Base-by-base conservation (phyloP, 92 coral and sea anemone genomes). In the Phymanthus crucifer region DNA sequence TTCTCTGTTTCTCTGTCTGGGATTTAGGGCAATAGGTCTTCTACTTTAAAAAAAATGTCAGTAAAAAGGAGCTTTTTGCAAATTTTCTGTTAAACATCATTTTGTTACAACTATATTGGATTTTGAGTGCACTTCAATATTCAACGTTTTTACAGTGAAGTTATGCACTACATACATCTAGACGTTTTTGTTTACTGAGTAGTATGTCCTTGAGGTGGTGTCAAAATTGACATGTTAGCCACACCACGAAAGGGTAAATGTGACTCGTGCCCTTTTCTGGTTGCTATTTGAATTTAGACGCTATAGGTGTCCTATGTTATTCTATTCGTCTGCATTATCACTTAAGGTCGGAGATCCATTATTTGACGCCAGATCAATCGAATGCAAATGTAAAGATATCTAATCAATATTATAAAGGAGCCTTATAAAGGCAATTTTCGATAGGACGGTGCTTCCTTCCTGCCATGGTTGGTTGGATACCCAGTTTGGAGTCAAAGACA, bases 331-430 rank as follows among this genome's bases (percentile, higher is more conserved):
- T 61, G 34, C 19, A 74, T 47, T 47, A 27, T 61, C 40, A 38
- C 52, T 77, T 67, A 21, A 38, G 81, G 72, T 77, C 81, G 46
- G 40, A 32, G 58, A 54, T 61, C 27, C 38, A 61, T 70, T 13
- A 36, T 61, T 64, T 36, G 81, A 77, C 81, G 72, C 80, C 16
- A 56, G 65, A 37, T 35, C 32, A 64, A n/a, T 77, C 81, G 54
- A 26, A 77, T 77, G 72, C 81, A 77, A 77, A 77, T 77, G 19
- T 24, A 77, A 70, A 77, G 68, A 50, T 61, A 77, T 38, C 26
- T n/a, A 52, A 52, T 77, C 72, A 77, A 64, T 70, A 77, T 64
- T 38, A 47, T 16, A 64, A 43, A 75, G 40, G 37, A 61, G 16
- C 81, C 81, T 61, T 77, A 61, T 77, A 77, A 46, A 77, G 81